Conservation (phyloP, 2,888 invertebrate species). For the Phaedon cochleariae region DNA sequence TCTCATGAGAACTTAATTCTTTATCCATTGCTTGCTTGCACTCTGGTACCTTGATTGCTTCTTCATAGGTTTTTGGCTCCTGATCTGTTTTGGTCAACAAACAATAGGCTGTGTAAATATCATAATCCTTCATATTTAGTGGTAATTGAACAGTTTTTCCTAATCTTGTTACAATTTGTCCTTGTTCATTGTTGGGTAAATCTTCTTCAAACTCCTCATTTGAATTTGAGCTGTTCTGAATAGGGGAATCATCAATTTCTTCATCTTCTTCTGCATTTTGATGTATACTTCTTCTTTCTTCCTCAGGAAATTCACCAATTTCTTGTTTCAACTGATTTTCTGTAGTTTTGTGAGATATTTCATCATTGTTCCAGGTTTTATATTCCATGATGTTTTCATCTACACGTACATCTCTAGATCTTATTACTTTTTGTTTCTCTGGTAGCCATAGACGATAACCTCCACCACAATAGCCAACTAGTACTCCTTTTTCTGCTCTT, state of each 20-base stretch:
- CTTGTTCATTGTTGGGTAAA: background rate
- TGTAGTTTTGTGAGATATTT: no score
- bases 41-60: background rate
- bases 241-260: no score
- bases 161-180: constrained; percentile 1
- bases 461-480: constrained; percentile 28
- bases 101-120: constrained; percentile 30
- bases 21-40: constrained; percentile 15
- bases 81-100: constrained; percentile 6
- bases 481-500: constrained; percentile 21
- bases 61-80: constrained; percentile 17
- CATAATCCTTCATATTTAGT: constrained; percentile 26
- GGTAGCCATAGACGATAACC: constrained; percentile 27
- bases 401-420: constrained; percentile 3
- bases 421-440: constrained; percentile 18
- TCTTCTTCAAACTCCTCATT: no score
- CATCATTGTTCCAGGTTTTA: no score
- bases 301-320: no score
- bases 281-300: no score
- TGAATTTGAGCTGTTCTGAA: no score
- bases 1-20: constrained; percentile 19
- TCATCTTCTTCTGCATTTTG: no score
- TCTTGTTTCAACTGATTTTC: no score
- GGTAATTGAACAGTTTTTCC: constrained; percentile 29
- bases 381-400: no score